A percentile compares a stretch with the other conserved stretches of the same genome.
Evolutionary conservation across 64 coral and sea anemone species (phyloP).

Genomic region (Exaiptasia diaphana): DNA sequence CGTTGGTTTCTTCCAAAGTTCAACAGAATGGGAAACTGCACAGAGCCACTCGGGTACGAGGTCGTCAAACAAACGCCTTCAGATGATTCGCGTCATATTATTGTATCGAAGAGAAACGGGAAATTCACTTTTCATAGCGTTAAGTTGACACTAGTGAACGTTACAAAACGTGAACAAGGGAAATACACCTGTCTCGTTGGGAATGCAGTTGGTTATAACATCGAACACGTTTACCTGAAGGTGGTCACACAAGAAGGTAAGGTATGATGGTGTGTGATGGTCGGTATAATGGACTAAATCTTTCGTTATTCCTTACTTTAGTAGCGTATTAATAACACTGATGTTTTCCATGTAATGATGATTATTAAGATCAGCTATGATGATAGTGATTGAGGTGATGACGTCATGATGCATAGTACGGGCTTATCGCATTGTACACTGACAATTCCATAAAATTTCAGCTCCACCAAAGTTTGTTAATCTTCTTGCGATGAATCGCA

Average conservation of each 20-base stretch:
- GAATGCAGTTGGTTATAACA: conserved; percentile 72
- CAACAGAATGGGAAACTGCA: conserved; percentile 30
- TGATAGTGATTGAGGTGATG: too few species aligned
- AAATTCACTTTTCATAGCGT: conserved; percentile 75
- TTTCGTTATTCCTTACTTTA: too few species aligned
- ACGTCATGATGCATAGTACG: too few species aligned
- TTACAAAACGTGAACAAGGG: conserved; percentile 66
- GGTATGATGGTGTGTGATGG: too few species aligned
- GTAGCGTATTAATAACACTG: too few species aligned
- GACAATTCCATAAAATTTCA: not conserved
- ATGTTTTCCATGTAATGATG: too few species aligned
- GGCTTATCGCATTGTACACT: not conserved
- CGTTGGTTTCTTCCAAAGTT: conserved; percentile 10
- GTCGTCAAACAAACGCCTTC: conserved; percentile 56
- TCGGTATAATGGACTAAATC: too few species aligned
- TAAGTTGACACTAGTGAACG: conserved; percentile 63
- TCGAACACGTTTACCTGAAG: conserved; percentile 32
- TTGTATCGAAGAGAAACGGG: not conserved
- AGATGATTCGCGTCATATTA: conserved; percentile 25
- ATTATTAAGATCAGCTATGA: too few species aligned
- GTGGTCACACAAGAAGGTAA: conserved; percentile 29
- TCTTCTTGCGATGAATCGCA: conserved; percentile 12
- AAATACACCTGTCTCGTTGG: conserved; percentile 86
- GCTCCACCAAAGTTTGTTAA: conserved; percentile 37
- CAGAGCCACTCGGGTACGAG: conserved; percentile 24